Percentiles rank a stretch among this genome's conserved stretches.
These are phyloP conservation scores for Zosterops lateralis DNA, from an alignment of 2,113 vertebrate genomes.

Conservation along the genomic window DNA sequence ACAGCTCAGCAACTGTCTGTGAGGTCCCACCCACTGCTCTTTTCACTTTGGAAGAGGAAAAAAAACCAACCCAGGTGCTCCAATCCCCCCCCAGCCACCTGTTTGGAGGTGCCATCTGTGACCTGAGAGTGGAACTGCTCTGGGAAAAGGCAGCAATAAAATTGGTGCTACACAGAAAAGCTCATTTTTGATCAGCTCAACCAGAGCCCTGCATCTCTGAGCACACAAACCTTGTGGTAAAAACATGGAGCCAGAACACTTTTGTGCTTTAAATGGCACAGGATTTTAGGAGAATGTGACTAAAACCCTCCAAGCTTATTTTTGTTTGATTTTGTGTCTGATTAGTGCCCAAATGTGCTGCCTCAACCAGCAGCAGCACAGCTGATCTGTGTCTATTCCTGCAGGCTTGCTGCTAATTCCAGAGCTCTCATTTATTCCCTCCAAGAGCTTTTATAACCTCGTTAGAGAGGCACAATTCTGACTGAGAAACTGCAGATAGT, in stretches of 20 bases:
- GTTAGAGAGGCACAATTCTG: not conserved
- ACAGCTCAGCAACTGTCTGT: not conserved
- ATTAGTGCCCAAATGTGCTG: not conserved
- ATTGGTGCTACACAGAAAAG: not conserved
- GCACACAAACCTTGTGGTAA: not conserved
- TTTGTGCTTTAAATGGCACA: not conserved
- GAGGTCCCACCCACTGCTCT: not conserved
- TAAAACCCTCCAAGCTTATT: not conserved
- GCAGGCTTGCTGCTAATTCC: not conserved
- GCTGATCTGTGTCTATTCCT: not conserved
- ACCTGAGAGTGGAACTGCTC: not conserved
- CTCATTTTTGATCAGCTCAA: not conserved
- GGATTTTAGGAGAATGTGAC: not conserved
- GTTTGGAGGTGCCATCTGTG: not conserved
- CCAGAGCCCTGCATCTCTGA: not conserved
- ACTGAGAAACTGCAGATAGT: not conserved
- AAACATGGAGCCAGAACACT: rapidly evolving
- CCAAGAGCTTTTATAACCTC: not conserved
- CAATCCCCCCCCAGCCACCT: not conserved
- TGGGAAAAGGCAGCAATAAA: not conserved
- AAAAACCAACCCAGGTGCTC: not conserved
- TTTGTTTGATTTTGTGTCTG: not conserved
- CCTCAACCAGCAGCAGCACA: not conserved
- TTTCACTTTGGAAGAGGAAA: not conserved
- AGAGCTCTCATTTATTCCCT: not conserved